These are phyloP conservation scores for Periplaneta americana DNA, from an alignment of 1,140 invertebrate genomes.

Conservation along the genomic window DNA sequence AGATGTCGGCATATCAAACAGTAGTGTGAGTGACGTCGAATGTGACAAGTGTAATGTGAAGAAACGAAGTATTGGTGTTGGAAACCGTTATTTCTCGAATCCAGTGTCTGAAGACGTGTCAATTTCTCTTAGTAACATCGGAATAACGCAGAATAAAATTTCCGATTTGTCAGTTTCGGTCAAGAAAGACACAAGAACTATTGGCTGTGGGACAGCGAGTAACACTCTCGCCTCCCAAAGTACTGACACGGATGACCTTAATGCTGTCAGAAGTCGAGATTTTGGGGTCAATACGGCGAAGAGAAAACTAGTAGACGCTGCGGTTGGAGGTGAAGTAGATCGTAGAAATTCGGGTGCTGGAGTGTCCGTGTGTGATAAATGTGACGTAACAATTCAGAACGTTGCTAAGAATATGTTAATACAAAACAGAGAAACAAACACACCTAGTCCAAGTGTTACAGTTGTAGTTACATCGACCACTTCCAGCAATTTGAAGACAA, in stretches of 20 bases:
- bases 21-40: conserved; percentile 37
- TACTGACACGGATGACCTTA: background rate
- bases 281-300: conserved; percentile 43
- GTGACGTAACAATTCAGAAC: conserved; percentile 51
- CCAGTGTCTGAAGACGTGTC: conserved; percentile 26
- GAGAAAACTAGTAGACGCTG: conserved; percentile 43
- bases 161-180: background rate
- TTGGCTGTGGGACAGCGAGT: background rate
- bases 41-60: conserved; percentile 44
- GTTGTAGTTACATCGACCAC: background rate
- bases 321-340: conserved; percentile 43
- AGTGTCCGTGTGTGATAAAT: conserved; percentile 56
- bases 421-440: background rate
- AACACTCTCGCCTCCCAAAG: background rate
- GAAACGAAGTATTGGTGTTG: conserved; percentile 39
- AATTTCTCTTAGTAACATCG: background rate
- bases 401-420: conserved; percentile 44
- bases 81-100: conserved; percentile 14
- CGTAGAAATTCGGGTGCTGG: background rate
- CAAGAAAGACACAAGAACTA: background rate
- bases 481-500: background rate
- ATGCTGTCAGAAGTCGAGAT: conserved; percentile 15
- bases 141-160: background rate
- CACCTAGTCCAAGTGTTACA: background rate
- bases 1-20: conserved; percentile 41